Percentiles rank a stretch among this genome's conserved stretches.
Conservation (phyloP, 2,113 vertebrate species). For the Pelvicachromis taeniatus region DNA sequence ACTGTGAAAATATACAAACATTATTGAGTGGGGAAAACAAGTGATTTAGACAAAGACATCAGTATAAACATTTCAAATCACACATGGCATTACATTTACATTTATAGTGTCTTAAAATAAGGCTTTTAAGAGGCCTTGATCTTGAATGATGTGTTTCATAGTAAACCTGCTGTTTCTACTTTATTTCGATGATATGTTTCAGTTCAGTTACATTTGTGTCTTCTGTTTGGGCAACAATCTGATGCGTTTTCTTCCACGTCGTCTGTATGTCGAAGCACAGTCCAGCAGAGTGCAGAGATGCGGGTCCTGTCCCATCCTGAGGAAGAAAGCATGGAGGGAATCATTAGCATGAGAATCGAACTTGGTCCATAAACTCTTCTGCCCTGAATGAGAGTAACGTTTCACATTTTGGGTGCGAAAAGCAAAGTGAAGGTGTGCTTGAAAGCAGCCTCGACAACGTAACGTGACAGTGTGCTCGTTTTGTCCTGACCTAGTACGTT, state of each 20-base stretch:
- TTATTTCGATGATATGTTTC: neutral
- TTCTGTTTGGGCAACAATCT: neutral
- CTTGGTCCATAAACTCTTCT: neutral
- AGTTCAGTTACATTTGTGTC: neutral
- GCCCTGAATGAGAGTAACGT: neutral
- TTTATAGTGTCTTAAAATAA: neutral
- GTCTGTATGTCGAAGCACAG: neutral
- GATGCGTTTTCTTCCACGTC: fast-evolving
- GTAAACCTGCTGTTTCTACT: neutral
- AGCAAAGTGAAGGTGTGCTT: neutral
- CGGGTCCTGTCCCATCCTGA: slow-evolving; percentile 19
- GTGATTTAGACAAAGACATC: neutral
- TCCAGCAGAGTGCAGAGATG: neutral
- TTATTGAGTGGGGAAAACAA: neutral
- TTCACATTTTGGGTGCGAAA: neutral
- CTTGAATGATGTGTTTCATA: neutral
- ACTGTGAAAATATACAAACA: neutral
- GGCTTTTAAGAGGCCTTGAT: neutral
- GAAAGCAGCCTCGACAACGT: neutral
- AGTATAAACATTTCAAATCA: neutral
- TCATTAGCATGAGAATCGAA: slow-evolving; percentile 42
- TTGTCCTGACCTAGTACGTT: neutral
- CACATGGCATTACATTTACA: neutral
- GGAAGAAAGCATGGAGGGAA: slow-evolving; percentile 8
- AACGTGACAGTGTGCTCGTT: neutral